Evolutionary conservation across 2,888 invertebrate genomes (phyloP).

Genomic region (Machimus rusticus): DNA sequence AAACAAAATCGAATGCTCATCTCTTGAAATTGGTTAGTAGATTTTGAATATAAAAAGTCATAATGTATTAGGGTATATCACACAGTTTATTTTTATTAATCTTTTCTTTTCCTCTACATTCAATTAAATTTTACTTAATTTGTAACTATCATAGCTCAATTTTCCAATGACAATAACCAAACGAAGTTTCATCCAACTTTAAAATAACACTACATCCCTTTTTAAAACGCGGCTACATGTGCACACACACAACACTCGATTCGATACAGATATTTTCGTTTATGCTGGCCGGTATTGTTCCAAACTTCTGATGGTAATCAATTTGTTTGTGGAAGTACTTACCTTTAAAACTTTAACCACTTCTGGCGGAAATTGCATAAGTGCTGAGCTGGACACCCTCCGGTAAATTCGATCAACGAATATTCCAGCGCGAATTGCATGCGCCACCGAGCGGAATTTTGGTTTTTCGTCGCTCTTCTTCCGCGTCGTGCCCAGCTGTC

Average conservation of each 20-base stretch:
- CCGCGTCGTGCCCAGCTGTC: conserved; percentile 82
- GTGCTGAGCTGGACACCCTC: conserved; percentile 76
- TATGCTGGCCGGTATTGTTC: not conserved
- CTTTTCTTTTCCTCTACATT: too few relatives aligned
- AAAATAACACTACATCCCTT: too few relatives aligned
- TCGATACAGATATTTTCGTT: too few relatives aligned
- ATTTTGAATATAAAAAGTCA: too few relatives aligned
- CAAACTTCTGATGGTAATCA: not conserved
- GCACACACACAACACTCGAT: too few relatives aligned
- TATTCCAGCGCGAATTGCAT: conserved; percentile 94
- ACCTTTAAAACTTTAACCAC: conserved; percentile 88
- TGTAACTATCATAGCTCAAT: not conserved
- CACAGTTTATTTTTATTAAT: too few relatives aligned
- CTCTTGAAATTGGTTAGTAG: too few relatives aligned
- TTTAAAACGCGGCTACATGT: too few relatives aligned
- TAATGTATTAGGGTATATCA: too few relatives aligned
- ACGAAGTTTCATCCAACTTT: too few relatives aligned
- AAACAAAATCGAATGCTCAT: too few relatives aligned
- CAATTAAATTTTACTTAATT: too few relatives aligned
- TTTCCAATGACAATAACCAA: not conserved
- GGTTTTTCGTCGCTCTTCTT: conserved; percentile 82
- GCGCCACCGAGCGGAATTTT: conserved; percentile 93
- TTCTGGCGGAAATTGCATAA: conserved; percentile 88
- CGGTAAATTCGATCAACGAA: conserved; percentile 95
- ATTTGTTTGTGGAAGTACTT: conserved; percentile 51